phyloP scores from a whole-genome alignment of 1,140 invertebrate species.

The Drosophila obscura region DNA sequence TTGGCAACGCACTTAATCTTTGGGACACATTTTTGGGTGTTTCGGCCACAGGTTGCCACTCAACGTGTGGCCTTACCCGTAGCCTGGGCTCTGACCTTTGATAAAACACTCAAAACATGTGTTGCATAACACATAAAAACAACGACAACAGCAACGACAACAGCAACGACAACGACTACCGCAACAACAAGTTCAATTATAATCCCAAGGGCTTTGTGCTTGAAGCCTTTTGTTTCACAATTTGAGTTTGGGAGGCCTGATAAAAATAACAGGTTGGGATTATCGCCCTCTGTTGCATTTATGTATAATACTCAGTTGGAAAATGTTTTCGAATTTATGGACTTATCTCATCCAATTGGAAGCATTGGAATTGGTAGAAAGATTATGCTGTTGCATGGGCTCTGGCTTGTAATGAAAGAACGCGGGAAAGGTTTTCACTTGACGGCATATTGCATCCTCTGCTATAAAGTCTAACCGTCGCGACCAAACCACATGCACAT shows the following conservation, averaged over 20 bases:
- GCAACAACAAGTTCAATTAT: slow-evolving; percentile 48
- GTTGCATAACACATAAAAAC: slow-evolving; percentile 37
- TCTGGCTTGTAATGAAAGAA: no score
- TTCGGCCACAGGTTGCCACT: slow-evolving; percentile 63
- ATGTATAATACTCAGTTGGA: not conserved
- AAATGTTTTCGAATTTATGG: not conserved
- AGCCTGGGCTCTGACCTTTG: slow-evolving; percentile 35
- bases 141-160: slow-evolving; percentile 1
- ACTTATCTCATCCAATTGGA: no score
- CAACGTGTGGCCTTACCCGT: slow-evolving; percentile 5
- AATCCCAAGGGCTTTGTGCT: slow-evolving; percentile 41
- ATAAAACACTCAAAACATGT: slow-evolving; percentile 47
- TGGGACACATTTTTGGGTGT: slow-evolving; percentile 53
- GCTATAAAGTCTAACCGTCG: no score
- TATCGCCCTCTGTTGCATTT: slow-evolving; percentile 33
- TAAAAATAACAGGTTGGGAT: slow-evolving; percentile 20
- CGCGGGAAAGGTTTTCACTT: no score
- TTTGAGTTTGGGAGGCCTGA: slow-evolving; percentile 21
- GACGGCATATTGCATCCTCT: no score
- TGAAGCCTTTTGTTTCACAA: slow-evolving; percentile 9
- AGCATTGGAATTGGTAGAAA: no score
- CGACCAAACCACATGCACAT: no score
- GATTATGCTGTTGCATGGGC: no score
- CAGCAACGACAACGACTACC: not conserved
- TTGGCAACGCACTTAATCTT: slow-evolving; percentile 66